Evolutionary conservation across 2,797 vertebrate species (phyloP), one percentile per base, ranked within the genome.

Genomic region (Thaleichthys pacificus): DNA sequence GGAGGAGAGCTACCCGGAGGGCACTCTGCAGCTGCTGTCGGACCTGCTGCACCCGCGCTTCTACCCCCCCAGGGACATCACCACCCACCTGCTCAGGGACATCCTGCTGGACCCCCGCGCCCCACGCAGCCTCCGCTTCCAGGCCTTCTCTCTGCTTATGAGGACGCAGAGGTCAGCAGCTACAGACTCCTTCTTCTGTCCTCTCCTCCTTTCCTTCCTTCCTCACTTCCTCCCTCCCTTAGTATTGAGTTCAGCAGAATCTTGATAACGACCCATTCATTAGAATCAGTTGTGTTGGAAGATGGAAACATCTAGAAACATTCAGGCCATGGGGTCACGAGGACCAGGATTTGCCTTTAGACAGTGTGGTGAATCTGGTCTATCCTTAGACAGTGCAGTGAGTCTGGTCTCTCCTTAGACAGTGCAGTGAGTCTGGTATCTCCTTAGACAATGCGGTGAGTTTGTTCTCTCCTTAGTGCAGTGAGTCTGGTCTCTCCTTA

Each of bases 81-180:
- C 92, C 38, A 79, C 75, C 57, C 92, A 97, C 84, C 91, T 98
- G 66, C 86, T 98, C 76, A 90, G 77, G 49, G 88, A 91, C 60
- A 93, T 98, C 82, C 90, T 99, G 69, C 91, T 97, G 35, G 88
- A 90, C 66, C 82, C 81, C 0, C 89, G 93, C 1, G 86, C 90
- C 65, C 73, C 84, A 21, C 66, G 77, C 60, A 90, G 93, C 35
- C 79, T 93, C 56, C 87, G 91, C 21, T 86, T 91, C 80, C 94
- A 97, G 76, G 95, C 95, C 78, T 99, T 95, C 85, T 91, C 89
- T 76, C 89, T 97, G 65, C 89, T 99, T 62, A 94, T 98, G 93
- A 98, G 94, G 86, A 95, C 96, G 69, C 98, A 99, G 82, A 94
- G 94, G 97, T 99, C 89, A 22, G 93, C 86, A 12, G 11, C 2